Conservation (phyloP, 2,888 invertebrate genomes). For the Drosophila subsilvestris region DNA sequence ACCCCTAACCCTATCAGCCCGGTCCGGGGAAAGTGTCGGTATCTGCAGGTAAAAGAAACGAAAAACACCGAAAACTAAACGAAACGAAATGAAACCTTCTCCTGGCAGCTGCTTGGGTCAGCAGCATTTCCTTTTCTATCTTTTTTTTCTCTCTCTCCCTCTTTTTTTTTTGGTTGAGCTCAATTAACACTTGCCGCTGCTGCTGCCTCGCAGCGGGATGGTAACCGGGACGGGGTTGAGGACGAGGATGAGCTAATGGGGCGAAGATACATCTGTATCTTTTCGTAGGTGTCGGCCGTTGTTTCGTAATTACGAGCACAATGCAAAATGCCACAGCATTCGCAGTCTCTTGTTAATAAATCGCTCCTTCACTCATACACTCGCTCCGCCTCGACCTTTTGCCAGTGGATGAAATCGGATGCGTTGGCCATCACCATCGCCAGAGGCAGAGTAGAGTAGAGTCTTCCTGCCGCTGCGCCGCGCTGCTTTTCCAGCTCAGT, state of each 20-base stretch:
- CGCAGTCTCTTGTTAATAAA: conserved; percentile 64
- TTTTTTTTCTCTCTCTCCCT: background rate
- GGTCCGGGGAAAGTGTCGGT: conserved; percentile 47
- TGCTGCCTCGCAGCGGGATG: conserved; percentile 6
- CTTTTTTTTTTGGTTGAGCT: conserved; percentile 18
- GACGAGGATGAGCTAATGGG: conserved; percentile 44
- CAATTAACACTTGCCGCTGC: conserved; percentile 44
- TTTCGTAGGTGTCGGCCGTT: conserved; percentile 41
- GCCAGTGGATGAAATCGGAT: conserved; percentile 65
- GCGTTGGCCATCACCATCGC: conserved; percentile 27
- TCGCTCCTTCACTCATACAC: conserved; percentile 13
- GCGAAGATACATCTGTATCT: conserved; percentile 37
- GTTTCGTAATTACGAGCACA: conserved; percentile 73
- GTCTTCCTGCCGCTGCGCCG: conserved; percentile 55
- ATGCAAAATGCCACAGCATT: conserved; percentile 70
- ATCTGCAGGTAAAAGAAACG: conserved; percentile 23
- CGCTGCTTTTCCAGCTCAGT: conserved; percentile 60
- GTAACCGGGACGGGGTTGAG: background rate
- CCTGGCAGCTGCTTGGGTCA: conserved; percentile 36
- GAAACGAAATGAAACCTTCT: conserved; percentile 12
- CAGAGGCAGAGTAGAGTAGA: conserved; percentile 38
- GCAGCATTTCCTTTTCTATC: conserved; percentile 33
- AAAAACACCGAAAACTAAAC: background rate
- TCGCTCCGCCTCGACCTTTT: conserved; percentile 48
- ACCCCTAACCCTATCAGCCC: conserved; percentile 26